Evolutionary conservation across 2,797 vertebrate species (phyloP).

Genomic region (Crypturellus tataupa): DNA sequence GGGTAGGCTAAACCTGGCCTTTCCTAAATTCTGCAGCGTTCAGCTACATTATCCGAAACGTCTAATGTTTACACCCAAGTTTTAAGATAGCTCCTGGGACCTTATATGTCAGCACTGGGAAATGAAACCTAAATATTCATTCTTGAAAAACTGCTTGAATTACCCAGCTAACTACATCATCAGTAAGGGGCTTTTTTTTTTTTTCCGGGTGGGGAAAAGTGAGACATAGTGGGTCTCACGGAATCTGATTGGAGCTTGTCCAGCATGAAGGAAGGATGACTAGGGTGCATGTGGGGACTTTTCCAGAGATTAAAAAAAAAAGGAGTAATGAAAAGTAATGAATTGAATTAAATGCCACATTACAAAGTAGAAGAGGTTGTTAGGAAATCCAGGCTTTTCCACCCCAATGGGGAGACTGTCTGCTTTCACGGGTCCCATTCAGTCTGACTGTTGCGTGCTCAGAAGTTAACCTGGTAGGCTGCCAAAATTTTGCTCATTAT

Average conservation of each 20-base stretch:
- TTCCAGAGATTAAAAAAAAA: not conserved
- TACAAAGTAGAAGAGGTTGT: constrained; percentile 19
- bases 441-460: not conserved
- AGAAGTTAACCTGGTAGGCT: not conserved
- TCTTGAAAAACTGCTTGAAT: not conserved
- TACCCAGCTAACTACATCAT: not conserved
- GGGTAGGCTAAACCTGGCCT: not conserved
- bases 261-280: constrained; percentile 26
- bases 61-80: not conserved
- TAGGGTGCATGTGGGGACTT: not conserved
- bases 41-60: not conserved
- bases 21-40: not conserved
- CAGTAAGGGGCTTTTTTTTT: not conserved
- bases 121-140: not conserved
- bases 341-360: constrained; percentile 17
- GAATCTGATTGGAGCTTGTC: constrained; percentile 11
- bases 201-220: not conserved
- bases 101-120: not conserved
- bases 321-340: constrained; percentile 34
- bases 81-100: not conserved
- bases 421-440: constrained; percentile 25
- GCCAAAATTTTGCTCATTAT: constrained; percentile 30
- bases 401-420: not conserved
- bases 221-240: not conserved
- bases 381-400: constrained; percentile 15